Conservation (phyloP, 2,888 invertebrate genomes). For the Mesorhabditis belari region DNA sequence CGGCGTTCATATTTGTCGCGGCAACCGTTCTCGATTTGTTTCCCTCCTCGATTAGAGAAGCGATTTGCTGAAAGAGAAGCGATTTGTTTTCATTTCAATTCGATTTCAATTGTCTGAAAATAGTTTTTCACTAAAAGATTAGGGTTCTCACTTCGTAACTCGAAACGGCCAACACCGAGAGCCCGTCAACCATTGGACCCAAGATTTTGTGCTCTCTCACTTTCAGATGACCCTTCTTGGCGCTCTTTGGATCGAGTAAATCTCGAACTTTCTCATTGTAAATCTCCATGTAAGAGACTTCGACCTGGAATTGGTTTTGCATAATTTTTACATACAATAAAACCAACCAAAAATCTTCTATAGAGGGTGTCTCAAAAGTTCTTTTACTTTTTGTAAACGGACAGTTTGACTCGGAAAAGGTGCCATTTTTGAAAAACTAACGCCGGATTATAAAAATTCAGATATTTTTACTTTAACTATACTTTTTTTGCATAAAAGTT, state of each 20-base stretch:
- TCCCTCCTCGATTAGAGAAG: constrained; percentile 93
- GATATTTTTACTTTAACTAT: no score
- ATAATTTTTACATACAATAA: no score
- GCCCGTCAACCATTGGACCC: constrained; percentile 87
- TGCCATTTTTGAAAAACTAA: no score
- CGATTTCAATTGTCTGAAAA: no score
- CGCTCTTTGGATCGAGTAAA: constrained; percentile 77
- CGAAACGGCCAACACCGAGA: constrained; percentile 86
- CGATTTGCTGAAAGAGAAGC: constrained; percentile 67
- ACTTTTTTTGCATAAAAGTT: no score
- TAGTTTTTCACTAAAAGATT: not conserved
- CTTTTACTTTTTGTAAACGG: no score
- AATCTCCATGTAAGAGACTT: constrained; percentile 99
- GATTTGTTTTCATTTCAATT: not conserved
- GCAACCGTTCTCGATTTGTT: constrained; percentile 99
- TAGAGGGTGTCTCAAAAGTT: no score
- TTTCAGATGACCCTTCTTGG: constrained; percentile 75
- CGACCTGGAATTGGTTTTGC: constrained; percentile 73
- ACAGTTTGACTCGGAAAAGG: no score
- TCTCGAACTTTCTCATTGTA: constrained; percentile 95
- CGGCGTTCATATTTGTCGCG: constrained; percentile 98
- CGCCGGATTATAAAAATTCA: no score
- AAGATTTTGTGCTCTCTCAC: constrained; percentile 94
- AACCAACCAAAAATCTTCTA: no score
- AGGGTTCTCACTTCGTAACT: constrained; percentile 70